Evolutionary conservation across 2,888 invertebrate genomes (phyloP).

Genomic region (Galeopsomyia nigrocyanea): DNA sequence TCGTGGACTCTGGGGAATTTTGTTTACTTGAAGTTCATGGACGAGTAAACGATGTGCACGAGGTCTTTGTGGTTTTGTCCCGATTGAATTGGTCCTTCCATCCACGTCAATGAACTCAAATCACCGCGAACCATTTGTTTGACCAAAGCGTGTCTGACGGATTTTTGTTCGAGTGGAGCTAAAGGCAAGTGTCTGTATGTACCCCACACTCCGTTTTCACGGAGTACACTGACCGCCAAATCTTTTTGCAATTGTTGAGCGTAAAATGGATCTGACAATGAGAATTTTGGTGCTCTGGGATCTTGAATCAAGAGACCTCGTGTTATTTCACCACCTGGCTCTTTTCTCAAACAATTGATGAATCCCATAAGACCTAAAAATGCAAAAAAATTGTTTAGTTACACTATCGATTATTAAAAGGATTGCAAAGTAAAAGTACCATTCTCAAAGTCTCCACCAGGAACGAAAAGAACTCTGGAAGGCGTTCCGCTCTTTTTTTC

Average conservation of each 20-base stretch:
- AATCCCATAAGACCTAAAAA: constrained; percentile 78
- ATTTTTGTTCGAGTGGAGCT: constrained; percentile 71
- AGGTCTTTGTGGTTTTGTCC: constrained; percentile 54
- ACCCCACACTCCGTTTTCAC: constrained; percentile 76
- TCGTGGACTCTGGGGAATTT: not conserved
- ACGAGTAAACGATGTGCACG: constrained; percentile 78
- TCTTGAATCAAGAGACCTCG: constrained; percentile 75
- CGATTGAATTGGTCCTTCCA: constrained; percentile 75
- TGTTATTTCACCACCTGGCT: constrained; percentile 76
- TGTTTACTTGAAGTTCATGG: constrained; percentile 82
- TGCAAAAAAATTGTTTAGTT: not conserved
- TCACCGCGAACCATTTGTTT: constrained; percentile 88
- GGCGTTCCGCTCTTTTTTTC: constrained; percentile 69
- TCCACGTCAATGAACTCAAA: constrained; percentile 85
- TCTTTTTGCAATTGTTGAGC: constrained; percentile 78
- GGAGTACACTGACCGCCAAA: constrained; percentile 81
- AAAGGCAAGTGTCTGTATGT: constrained; percentile 83
- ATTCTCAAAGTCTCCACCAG: constrained; percentile 77
- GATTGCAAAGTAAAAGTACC: constrained; percentile 26
- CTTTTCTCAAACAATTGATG: constrained; percentile 86
- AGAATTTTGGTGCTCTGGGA: constrained; percentile 76
- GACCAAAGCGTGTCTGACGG: constrained; percentile 79
- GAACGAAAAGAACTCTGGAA: constrained; percentile 76
- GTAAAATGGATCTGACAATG: constrained; percentile 76
- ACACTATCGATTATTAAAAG: not conserved